Base-by-base conservation (phyloP, 2,888 invertebrate species). In the Quadroppia sp. region DNA sequence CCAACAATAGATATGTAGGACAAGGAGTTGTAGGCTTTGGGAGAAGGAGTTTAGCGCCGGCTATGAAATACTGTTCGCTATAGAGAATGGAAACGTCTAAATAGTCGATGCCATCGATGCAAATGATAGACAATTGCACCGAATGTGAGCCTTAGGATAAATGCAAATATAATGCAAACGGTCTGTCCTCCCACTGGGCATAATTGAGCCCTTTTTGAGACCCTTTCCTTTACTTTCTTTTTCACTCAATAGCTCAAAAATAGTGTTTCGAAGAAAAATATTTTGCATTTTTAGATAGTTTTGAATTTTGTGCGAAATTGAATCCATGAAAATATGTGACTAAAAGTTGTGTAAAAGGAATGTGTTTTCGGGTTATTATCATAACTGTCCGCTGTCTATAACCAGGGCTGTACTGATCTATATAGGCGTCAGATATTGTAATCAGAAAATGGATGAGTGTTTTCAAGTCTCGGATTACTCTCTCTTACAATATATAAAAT, bases 1-100 rank as follows among this genome's bases (percentile, higher is more conserved):
- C 45, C 15, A 69, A 69, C 69, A 45, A 45, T 45, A 45, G 69
- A 69, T 40, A 64, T 42, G 25, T 69, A 69, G 69, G 69, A 69
- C 69, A 69, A 64, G 69, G 45, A 45, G 69, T 69, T 28, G 20
- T n/a, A n/a, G 28, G n/a, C 42, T 23, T 45, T 45, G 2, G 45
- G 45, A 45, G 45, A 69, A 45, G n/a, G 42, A 67, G 36, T 67
- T 42, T 32, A 17, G 30, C 25, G 9, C 23, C 17, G 15, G 4
- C 13, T 56, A 13, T 56, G 13, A 23, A 28, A 30, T 30, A 56
- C 23, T 28, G 56, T 56, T 11, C 23, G 45, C 45, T 2, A 9
- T 45, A 6, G 45, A 15, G 11, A 45, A 17, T 17, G 15, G 56
- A 20, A 64, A 53, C 7, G 23, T 15, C n/a, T 36, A 15, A 69